Evolutionary conservation across 2,113 vertebrate species (phyloP).

Genomic region (Colistium nudipinnis): DNA sequence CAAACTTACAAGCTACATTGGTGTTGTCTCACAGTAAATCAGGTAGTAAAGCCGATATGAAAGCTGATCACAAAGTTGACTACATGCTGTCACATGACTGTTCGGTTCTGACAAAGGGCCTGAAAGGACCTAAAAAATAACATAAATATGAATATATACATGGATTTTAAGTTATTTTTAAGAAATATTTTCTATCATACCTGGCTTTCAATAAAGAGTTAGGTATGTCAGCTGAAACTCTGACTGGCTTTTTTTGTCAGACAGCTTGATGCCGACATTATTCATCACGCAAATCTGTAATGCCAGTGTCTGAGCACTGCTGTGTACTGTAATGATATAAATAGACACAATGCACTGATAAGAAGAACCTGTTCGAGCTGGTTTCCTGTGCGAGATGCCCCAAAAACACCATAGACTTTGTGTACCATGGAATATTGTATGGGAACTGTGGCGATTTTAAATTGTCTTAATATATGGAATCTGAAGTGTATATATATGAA

Average conservation of each 20-base stretch:
- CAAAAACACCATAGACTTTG: slow-evolving; percentile 11
- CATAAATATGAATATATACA: slow-evolving; percentile 10
- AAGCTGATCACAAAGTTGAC: slow-evolving; percentile 15
- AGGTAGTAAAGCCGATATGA: not conserved
- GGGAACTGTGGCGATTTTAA: slow-evolving; percentile 38
- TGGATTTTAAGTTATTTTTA: slow-evolving; percentile 62
- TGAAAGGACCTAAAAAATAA: slow-evolving; percentile 16
- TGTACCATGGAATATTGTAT: slow-evolving; percentile 15
- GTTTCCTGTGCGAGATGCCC: slow-evolving; percentile 17
- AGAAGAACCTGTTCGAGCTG: slow-evolving; percentile 36
- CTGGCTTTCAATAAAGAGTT: slow-evolving; percentile 64
- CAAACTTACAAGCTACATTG: not conserved
- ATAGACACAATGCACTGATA: slow-evolving; percentile 44
- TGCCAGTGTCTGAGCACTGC: slow-evolving; percentile 1
- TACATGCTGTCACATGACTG: slow-evolving; percentile 3
- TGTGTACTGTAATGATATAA: slow-evolving; percentile 35
- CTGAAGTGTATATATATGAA: slow-evolving; percentile 27
- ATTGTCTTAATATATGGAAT: slow-evolving; percentile 9
- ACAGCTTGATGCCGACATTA: not conserved
- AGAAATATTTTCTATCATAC: slow-evolving; percentile 63
- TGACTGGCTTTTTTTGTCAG: slow-evolving; percentile 41
- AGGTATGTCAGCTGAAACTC: slow-evolving; percentile 45
- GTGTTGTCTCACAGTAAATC: slow-evolving; percentile 3
- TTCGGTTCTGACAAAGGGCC: slow-evolving; percentile 3
- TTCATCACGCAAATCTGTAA: not conserved